These are phyloP conservation scores for Sarotherodon lohbergeri DNA, from an alignment of 2,113 vertebrate species.

Conservation along the genomic window DNA sequence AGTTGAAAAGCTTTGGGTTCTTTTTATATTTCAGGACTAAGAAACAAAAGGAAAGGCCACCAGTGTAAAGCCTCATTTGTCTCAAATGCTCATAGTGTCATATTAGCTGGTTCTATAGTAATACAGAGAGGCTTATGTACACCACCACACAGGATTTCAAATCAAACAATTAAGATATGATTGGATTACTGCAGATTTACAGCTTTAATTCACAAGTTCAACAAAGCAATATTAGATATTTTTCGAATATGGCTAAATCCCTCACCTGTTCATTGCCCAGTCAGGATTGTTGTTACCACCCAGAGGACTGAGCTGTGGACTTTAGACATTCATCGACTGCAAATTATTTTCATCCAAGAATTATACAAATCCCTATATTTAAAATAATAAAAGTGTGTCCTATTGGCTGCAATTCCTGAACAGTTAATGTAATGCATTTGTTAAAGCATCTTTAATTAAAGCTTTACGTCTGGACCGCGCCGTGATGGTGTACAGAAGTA, in stretches of 20 bases:
- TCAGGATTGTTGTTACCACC: background rate
- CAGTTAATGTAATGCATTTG: background rate
- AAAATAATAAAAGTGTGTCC: background rate
- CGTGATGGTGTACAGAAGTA: background rate
- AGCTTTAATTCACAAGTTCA: background rate
- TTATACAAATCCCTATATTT: background rate
- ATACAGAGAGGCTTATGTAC: background rate
- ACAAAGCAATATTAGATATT: background rate
- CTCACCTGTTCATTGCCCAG: background rate
- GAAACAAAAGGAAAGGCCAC: background rate
- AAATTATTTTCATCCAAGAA: background rate
- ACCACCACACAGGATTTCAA: background rate
- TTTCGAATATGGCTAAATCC: background rate
- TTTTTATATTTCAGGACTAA: background rate
- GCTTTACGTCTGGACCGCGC: background rate
- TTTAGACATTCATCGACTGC: background rate
- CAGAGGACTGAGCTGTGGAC: background rate
- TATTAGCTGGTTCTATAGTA: background rate
- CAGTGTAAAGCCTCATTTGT: background rate
- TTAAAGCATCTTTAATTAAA: background rate
- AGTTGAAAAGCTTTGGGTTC: background rate
- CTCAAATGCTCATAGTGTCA: background rate
- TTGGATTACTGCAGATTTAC: background rate
- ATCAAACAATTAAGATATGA: background rate
- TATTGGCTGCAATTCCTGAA: background rate